Percentiles rank a stretch among this genome's conserved stretches.
Conservation (phyloP, 23 tunicate species). For the Botrylloides violaceus region DNA sequence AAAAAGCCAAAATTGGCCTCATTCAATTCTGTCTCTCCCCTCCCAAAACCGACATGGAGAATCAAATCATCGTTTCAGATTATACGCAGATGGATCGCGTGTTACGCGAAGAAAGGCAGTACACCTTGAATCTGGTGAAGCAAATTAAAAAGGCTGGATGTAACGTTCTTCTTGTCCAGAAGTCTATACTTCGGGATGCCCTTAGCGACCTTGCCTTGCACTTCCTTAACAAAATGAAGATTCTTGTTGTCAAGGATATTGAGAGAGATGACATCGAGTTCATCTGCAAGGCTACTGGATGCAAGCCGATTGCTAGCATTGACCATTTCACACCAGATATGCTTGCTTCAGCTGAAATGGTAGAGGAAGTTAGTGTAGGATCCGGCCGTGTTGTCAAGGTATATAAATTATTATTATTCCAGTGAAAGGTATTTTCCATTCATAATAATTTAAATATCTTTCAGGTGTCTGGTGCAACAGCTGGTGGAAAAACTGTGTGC, state of each 20-base stretch:
- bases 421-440: neutral
- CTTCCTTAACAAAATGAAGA: slow-evolving; percentile 94
- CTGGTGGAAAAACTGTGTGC: slow-evolving; percentile 69
- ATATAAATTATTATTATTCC: neutral
- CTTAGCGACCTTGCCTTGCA: slow-evolving; percentile 91
- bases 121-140: slow-evolving; percentile 92
- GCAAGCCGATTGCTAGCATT: slow-evolving; percentile 92
- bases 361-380: slow-evolving; percentile 91
- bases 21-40: slow-evolving; percentile 95
- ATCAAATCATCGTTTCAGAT: slow-evolving; percentile 83
- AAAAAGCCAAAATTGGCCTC: slow-evolving; percentile 90
- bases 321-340: slow-evolving; percentile 93
- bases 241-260: slow-evolving; percentile 89
- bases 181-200: slow-evolving; percentile 94
- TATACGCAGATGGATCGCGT: slow-evolving; percentile 99
- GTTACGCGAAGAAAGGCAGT: slow-evolving; percentile 88
- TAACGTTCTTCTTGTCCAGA: slow-evolving; percentile 91
- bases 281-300: slow-evolving; percentile 92
- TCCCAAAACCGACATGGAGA: slow-evolving; percentile 99
- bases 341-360: slow-evolving; percentile 90
- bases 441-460: neutral
- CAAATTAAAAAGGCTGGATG: slow-evolving; percentile 94
- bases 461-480: slow-evolving; percentile 76
- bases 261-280: slow-evolving; percentile 95
- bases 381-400: slow-evolving; percentile 91